Evolutionary conservation across 2,888 invertebrate species (phyloP).

Genomic region (Limnephilus auricula): DNA sequence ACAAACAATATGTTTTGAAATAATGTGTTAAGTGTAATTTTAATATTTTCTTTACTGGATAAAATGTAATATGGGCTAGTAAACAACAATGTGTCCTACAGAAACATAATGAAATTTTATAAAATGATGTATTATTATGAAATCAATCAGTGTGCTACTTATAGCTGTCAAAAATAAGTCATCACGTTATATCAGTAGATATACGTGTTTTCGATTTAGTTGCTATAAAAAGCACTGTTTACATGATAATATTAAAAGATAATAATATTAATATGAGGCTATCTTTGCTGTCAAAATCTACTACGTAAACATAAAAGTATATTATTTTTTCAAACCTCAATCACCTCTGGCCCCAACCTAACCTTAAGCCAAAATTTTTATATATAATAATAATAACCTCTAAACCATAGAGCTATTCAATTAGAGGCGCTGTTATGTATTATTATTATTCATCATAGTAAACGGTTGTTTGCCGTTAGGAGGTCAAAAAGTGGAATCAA

Average conservation of each 20-base stretch:
- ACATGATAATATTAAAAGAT: conserved; percentile 39
- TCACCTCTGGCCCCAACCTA: too few relatives aligned
- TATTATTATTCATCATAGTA: too few relatives aligned
- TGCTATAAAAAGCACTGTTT: neutral
- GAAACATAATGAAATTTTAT: neutral
- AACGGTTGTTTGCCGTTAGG: too few relatives aligned
- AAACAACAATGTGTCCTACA: neutral
- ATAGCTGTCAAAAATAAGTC: neutral
- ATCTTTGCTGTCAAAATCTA: neutral
- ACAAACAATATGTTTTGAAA: too few relatives aligned
- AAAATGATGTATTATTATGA: neutral
- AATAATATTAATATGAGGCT: neutral
- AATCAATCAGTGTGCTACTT: neutral
- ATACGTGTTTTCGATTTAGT: neutral
- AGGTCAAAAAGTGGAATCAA: too few relatives aligned
- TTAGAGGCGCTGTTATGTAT: too few relatives aligned
- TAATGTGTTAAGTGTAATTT: too few relatives aligned
- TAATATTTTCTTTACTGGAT: too few relatives aligned
- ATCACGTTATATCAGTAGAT: neutral
- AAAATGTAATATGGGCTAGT: neutral
- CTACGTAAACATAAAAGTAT: neutral
- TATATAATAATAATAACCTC: too few relatives aligned
- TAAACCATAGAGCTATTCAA: too few relatives aligned
- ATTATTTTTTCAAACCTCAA: neutral
- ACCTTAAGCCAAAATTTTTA: too few relatives aligned